phyloP scores from a whole-genome alignment of 2,888 invertebrate genomes.

The Myathropa florea region DNA sequence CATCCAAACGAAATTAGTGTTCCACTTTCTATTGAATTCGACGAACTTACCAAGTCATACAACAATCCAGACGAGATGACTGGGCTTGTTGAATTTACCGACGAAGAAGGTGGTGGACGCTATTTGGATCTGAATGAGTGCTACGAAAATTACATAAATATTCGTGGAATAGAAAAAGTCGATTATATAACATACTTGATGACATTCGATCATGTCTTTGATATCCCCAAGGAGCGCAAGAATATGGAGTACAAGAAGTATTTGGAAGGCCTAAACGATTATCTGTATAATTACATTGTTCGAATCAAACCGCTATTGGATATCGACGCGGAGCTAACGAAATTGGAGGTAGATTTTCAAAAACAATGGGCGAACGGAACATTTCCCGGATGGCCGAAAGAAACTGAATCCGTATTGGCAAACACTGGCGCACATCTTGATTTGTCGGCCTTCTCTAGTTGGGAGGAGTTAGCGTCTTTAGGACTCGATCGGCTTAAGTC shows the following conservation, averaged over 20 bases:
- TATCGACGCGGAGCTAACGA: constrained; percentile 89
- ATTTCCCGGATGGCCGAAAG: constrained; percentile 99
- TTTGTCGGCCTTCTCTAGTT: constrained; percentile 97
- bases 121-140: constrained; percentile 98
- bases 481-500: constrained; percentile 98
- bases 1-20: constrained; percentile 97
- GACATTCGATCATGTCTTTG: constrained; percentile 96
- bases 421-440: constrained; percentile 98
- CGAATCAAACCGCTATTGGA: constrained; percentile 94
- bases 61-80: constrained; percentile 94
- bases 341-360: constrained; percentile 90
- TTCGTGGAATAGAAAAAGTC: constrained; percentile 97
- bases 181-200: constrained; percentile 98
- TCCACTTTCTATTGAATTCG: constrained; percentile 99
- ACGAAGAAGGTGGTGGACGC: constrained; percentile 99
- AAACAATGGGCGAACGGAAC: constrained; percentile 93
- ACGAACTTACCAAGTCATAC: constrained; percentile 93
- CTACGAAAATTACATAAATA: constrained; percentile 96
- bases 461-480: constrained; percentile 97
- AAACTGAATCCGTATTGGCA: constrained; percentile 94
- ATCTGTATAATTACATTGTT: constrained; percentile 90
- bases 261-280: constrained; percentile 90
- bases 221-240: constrained; percentile 94
- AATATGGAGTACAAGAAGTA: constrained; percentile 94
- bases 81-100: constrained; percentile 96